A percentile compares a stretch with the other conserved stretches of the same genome.
phyloP scores from a whole-genome alignment of 2,113 vertebrate genomes.

The Rattus norvegicus region DNA sequence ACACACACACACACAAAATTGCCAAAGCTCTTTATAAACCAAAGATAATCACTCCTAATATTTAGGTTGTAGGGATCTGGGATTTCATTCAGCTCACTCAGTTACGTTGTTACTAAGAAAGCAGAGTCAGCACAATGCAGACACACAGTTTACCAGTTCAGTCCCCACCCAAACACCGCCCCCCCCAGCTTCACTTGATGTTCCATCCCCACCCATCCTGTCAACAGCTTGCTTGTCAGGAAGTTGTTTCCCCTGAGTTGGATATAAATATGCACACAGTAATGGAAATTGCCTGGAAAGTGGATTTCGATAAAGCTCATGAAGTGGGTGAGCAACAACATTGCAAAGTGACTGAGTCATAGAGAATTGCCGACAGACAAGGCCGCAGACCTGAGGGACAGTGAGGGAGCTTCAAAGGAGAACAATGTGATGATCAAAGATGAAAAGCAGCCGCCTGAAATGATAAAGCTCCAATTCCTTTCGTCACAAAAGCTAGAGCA shows the following conservation, averaged over 20 bases:
- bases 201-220: constrained; percentile 53
- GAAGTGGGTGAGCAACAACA: background rate
- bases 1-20: background rate
- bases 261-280: background rate
- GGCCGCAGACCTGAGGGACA: background rate
- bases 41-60: background rate
- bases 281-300: background rate
- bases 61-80: background rate
- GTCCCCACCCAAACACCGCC: background rate
- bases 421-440: background rate
- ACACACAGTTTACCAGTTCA: background rate
- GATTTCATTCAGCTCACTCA: background rate
- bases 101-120: background rate
- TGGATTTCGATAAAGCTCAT: background rate
- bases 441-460: constrained; percentile 24
- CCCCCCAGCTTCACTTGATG: background rate
- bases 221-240: background rate
- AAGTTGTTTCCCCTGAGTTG: background rate
- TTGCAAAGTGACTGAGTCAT: constrained; percentile 38
- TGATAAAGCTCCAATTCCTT: background rate
- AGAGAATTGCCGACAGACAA: background rate
- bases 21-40: background rate
- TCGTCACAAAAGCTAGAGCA: background rate
- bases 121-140: background rate
- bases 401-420: constrained; percentile 47